Evolutionary conservation across 2,888 invertebrate species (phyloP).

Genomic region (Achlya flavicornis): DNA sequence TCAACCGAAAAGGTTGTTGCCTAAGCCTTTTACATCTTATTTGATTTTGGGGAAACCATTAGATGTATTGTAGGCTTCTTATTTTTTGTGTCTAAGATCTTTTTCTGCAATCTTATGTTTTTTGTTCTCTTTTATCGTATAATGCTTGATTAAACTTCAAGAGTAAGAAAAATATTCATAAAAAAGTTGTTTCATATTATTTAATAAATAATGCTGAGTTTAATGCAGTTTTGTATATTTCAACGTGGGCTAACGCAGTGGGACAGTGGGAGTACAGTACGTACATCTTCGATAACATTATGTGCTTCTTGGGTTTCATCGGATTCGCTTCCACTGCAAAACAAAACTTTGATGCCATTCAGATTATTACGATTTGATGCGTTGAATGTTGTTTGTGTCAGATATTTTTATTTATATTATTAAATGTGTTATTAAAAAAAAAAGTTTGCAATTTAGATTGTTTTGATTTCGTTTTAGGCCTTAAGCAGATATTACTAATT

Average conservation of each 20-base stretch:
- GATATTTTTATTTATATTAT: no score
- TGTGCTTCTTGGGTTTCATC: conserved; percentile 16
- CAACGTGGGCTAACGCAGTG: conserved; percentile 34
- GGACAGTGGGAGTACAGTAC: no score
- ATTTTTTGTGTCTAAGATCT: background rate
- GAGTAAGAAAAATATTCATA: background rate
- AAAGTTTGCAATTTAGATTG: no score
- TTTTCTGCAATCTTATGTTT: background rate
- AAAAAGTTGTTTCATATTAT: background rate
- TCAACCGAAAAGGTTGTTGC: background rate
- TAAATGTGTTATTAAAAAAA: no score
- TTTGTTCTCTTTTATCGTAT: background rate
- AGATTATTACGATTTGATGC: no score
- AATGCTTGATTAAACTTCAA: no score
- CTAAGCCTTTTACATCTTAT: conserved; percentile 4
- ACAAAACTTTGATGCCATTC: no score
- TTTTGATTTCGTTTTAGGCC: background rate
- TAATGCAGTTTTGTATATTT: conserved; percentile 32
- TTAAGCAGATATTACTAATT: conserved; percentile 7
- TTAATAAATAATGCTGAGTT: conserved; percentile 16
- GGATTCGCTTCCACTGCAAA: conserved; percentile 16
- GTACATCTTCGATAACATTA: conserved; percentile 28
- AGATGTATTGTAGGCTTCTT: background rate
- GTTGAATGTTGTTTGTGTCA: no score
- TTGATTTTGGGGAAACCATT: conserved; percentile 12